Base-by-base conservation (phyloP, 2,113 vertebrate genomes). In the Agelaius phoeniceus region DNA sequence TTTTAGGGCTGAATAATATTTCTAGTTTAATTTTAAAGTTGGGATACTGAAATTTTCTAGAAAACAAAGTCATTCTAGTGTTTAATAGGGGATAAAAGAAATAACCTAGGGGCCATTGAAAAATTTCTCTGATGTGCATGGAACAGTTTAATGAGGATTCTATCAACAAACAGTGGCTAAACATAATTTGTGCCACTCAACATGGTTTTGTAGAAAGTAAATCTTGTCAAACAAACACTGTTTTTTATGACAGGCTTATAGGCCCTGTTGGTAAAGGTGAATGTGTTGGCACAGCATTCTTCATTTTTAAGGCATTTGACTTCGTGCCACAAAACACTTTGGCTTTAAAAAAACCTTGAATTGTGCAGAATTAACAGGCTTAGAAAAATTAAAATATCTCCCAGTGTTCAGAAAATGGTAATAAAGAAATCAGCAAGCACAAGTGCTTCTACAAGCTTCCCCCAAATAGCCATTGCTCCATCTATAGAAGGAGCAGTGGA, bases 101-200 rank as follows among this genome's bases (percentile, higher is more conserved):
- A 84, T 62, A 90, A 88, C 33, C 30, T 51, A 48, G 16, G 6
- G 78, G n/a, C 15, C 27, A 27, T 5, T 59, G 43, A 78, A 90
- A 90, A 77, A 75, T 72, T 87, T 68, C 31, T 54, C 15, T 84
- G 41, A 74, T 1, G 1, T 59, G 16, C 59, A 67, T 55, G 65
- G 39, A 90, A 66, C 10, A 35, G 18, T 90, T 75, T 93, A 84
- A 92, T 86, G 33, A 55, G 55, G 27, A 77, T 90, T 92, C 73
- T 75, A 61, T 93, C 91, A 92, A 93, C 30, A 93, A 84, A 62
- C 24, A 75, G 24, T 39, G 21, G 21, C 27, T 81, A 92, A 94
- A 67, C 44, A 71, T 27, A 84, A 81, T 78, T 94, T 84, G 87
- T 72, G 35, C 11, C 68, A 84, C 43, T 89, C 69, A 92, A 52